Evolutionary conservation across 2,888 invertebrate genomes (phyloP), one percentile per base, ranked within the genome.

Genomic region (Eupithecia pulchellata): DNA sequence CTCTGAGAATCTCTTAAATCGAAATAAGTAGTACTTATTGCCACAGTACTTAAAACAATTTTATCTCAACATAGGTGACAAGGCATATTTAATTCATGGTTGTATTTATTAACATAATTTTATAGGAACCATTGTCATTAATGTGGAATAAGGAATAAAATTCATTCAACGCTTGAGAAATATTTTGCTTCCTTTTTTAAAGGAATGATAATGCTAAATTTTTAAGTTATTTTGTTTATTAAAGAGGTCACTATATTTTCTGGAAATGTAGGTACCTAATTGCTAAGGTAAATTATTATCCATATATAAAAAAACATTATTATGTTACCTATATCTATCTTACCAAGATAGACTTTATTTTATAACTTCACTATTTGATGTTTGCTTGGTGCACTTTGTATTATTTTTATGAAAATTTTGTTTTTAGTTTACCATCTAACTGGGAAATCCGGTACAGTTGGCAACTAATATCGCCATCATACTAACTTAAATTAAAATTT

Each of bases 361-460:
- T 84, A 80, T 79, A 77, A 72, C 75, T 77, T 73, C 71, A 76
- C 75, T 72, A 69, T 75, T 75, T 64, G 20, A 65, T 69, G 42
- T 74, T 77, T 78, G 81, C 79, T 83, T 77, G 76, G 78, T 68
- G 82, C 84, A 84, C 84, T 77, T 76, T 82, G 75, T 82, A n/a
- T 47, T 30, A 60, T 27, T 78, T 81, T 79, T 68, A 66, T 77
- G 69, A 75, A 68, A 76, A 77, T 80, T 78, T 76, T 76, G 78
- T 72, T 81, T 77, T 78, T 80, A 74, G 79, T 78, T 78, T 80
- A 30, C 66, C 78, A 69, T 88, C 89, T 89, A 89, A 89, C 86
- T 74, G 83, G 87, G 86, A 80, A 75, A 75, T 74, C 78, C 76
- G 71, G 66, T 81, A 79, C 75, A 79, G 81, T 75, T 74, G 74